These are phyloP conservation scores for Globodera rostochiensis DNA, from an alignment of 1,140 invertebrate species.

Conservation along the genomic window DNA sequence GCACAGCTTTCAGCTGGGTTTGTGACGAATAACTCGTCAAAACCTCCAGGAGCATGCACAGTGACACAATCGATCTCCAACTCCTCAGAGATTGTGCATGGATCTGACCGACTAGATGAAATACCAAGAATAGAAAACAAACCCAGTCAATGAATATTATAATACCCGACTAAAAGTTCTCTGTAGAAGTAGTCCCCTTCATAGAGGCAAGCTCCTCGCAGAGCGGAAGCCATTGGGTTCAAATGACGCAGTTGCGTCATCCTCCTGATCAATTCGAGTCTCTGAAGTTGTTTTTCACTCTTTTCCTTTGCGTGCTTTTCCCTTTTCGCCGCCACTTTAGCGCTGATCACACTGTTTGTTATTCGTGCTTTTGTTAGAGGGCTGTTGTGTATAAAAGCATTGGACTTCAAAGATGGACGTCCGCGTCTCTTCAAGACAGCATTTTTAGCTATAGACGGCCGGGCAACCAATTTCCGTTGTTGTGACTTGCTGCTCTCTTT, in stretches of 20 bases:
- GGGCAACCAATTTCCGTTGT: neutral
- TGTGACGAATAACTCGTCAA: constrained; percentile 29
- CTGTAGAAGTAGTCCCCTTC: constrained; percentile 37
- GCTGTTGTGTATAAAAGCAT: constrained; percentile 11
- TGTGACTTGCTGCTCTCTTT: neutral
- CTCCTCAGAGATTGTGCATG: neutral
- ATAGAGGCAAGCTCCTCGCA: neutral
- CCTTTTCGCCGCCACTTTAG: neutral
- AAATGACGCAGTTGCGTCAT: constrained; percentile 20
- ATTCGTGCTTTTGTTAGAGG: neutral
- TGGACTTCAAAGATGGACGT: constrained; percentile 6
- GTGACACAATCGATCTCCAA: constrained; percentile 31
- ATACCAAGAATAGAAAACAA: neutral
- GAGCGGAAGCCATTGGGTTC: constrained; percentile 30
- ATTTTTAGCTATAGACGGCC: neutral
- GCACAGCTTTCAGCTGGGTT: constrained; percentile 38
- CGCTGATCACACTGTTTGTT: neutral
- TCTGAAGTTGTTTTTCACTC: neutral
- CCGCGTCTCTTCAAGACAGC: constrained; percentile 7
- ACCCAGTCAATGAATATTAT: constrained; percentile 11
- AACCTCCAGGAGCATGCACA: constrained; percentile 11
- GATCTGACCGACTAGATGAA: neutral
- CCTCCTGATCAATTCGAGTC: neutral
- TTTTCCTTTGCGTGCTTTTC: neutral
- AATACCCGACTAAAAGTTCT: constrained; percentile 36